phyloP scores from a whole-genome alignment of 2,888 invertebrate genomes.

The Standfussiana lucernea region DNA sequence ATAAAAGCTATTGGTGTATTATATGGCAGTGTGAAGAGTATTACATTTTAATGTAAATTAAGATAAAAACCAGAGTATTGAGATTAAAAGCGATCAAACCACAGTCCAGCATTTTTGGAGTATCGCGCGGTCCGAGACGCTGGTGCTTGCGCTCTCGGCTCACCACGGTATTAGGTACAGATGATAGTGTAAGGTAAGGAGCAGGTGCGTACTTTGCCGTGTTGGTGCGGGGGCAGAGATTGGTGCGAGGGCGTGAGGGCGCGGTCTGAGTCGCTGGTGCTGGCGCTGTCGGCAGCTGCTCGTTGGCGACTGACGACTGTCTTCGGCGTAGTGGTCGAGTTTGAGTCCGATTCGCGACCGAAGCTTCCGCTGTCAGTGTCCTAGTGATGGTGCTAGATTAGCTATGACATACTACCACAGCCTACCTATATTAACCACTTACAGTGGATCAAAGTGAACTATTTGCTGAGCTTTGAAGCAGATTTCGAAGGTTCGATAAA shows the following conservation, averaged over 20 bases:
- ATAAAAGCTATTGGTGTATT: not conserved
- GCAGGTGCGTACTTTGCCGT: slow-evolving; percentile 63
- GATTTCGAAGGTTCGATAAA: not conserved
- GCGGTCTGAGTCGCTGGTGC: slow-evolving; percentile 91
- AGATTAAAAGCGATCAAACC: not conserved
- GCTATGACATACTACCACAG: slow-evolving; percentile 43
- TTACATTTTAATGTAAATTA: slow-evolving; percentile 1
- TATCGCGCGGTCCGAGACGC: slow-evolving; percentile 91
- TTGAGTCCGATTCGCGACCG: slow-evolving; percentile 94
- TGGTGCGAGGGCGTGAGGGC: slow-evolving; percentile 89
- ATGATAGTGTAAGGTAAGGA: slow-evolving; percentile 25
- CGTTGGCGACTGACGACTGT: slow-evolving; percentile 92
- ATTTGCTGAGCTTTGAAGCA: not conserved
- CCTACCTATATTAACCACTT: slow-evolving; percentile 26
- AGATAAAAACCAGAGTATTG: not conserved
- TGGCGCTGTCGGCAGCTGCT: slow-evolving; percentile 83
- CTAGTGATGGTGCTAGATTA: slow-evolving; percentile 67
- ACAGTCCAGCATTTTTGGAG: not conserved
- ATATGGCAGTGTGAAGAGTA: not conserved
- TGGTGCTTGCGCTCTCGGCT: slow-evolving; percentile 86
- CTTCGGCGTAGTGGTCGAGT: slow-evolving; percentile 93
- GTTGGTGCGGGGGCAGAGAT: slow-evolving; percentile 73
- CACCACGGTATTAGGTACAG: not conserved
- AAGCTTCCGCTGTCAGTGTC: slow-evolving; percentile 91
- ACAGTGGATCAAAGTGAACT: not conserved